phyloP scores from a whole-genome alignment of 2,888 invertebrate genomes.

The Myathropa florea region DNA sequence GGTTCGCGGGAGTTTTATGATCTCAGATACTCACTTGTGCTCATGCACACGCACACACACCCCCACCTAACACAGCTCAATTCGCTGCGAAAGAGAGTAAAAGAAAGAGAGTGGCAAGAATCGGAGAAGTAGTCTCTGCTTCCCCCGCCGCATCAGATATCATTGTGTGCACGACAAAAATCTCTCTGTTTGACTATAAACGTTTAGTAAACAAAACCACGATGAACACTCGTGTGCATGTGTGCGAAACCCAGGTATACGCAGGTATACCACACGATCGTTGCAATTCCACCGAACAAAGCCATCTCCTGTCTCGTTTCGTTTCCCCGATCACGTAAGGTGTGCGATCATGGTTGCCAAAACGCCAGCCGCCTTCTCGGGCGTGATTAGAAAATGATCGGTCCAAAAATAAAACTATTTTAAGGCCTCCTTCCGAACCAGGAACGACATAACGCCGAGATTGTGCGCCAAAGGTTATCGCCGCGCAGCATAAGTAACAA shows the following conservation, averaged over 20 bases:
- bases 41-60: constrained; percentile 13
- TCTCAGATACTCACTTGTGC: constrained; percentile 23
- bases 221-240: not conserved
- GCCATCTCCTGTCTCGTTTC: not conserved
- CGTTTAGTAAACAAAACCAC: constrained; percentile 35
- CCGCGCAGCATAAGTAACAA: constrained; percentile 54
- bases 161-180: constrained; percentile 14
- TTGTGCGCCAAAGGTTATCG: constrained; percentile 75
- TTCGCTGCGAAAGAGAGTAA: constrained; percentile 33
- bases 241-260: not conserved
- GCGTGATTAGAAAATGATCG: constrained; percentile 23
- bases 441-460: not conserved
- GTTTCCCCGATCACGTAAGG: not conserved
- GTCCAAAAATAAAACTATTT: constrained; percentile 17
- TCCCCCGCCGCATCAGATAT: constrained; percentile 5
- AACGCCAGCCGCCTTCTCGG: not conserved
- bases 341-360: not conserved
- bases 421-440: constrained; percentile 18
- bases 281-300: not conserved
- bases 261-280: not conserved
- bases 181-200: constrained; percentile 16
- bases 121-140: constrained; percentile 2
- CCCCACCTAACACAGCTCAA: constrained; percentile 17
- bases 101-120: constrained; percentile 15
- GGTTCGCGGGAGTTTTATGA: constrained; percentile 61